Evolutionary conservation across 2,888 invertebrate genomes (phyloP).

Genomic region (Tolmerus cingulatus): DNA sequence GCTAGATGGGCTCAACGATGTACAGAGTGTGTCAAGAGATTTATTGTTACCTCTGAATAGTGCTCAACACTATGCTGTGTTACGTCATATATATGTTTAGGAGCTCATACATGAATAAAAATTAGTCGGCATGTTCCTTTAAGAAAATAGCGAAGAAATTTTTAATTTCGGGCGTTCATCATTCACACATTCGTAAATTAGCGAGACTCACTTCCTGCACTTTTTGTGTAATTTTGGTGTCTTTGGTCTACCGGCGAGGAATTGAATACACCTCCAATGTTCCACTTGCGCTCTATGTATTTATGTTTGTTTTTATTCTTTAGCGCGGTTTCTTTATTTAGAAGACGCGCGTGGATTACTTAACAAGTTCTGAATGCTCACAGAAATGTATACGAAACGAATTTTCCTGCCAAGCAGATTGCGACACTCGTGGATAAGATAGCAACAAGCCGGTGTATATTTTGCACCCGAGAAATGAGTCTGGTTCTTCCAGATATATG

Average conservation of each 20-base stretch:
- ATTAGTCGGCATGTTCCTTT: not conserved
- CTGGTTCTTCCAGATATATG: not conserved
- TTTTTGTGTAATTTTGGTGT: not conserved
- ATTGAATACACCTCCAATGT: not conserved
- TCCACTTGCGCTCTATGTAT: not conserved
- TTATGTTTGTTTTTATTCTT: not conserved
- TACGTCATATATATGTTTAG: not conserved
- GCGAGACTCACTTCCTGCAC: not conserved
- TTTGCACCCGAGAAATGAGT: not conserved
- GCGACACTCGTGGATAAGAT: not conserved
- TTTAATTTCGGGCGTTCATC: not conserved
- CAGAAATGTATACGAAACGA: not conserved
- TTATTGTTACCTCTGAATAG: not conserved
- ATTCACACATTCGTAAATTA: not conserved
- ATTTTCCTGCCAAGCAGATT: not conserved
- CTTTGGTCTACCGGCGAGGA: not conserved
- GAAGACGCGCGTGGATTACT: not conserved
- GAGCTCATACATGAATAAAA: not conserved
- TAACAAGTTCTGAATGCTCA: not conserved
- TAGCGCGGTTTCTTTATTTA: not conserved
- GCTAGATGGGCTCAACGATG: not conserved
- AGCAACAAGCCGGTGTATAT: not conserved
- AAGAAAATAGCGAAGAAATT: not conserved
- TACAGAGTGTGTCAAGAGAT: not conserved
- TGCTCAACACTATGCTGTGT: not conserved